Evolutionary conservation across 64 coral and sea anemone species (phyloP), one percentile per base, ranked within the genome.

Genomic region (Actinia tenebrosa): DNA sequence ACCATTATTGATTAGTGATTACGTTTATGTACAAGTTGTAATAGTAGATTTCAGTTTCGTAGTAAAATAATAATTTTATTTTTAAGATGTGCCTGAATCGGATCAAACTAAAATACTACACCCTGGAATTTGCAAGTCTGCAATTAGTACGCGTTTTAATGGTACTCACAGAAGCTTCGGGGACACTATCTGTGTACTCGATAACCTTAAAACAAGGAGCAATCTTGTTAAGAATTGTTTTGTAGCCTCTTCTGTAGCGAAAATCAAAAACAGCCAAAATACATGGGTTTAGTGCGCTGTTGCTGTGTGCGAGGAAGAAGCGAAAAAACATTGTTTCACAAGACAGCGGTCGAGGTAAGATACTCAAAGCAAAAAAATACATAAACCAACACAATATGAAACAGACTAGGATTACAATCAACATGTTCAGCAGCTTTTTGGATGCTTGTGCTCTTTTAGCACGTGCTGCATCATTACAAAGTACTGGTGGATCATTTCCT

Each of bases 311-410:
- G 15, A 91, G 62, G n/a, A 91, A 80, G 11, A 87, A 25, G 13
- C 90, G 84, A 17, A 84, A 87, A 87, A 91, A 87, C 16, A n/a
- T 45, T 20, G 43, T 45, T 5, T 4, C 8, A 82, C 90, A 91
- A 6, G 84, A 78, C 2, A 71, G 16, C 6, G 79, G 79, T 16
- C 42, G 60, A 45, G 62, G 58, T n/a, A 87, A 56, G 7, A 91
- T 80, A 46, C 60, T 53, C 17, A 64, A 77, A 9, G 85, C 90
- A 9, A 87, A 56, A 54, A 91, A 91, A 47, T 91, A 91, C 10
- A 61, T 71, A 10, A 91, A 55, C 90, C 90, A 91, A 75, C 90
- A 91, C 7, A 60, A 55, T 16, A 91, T 52, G 30, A 87, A 87
- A n/a, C 83, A 84, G 45, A 86, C 60, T 45, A 84, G 43, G 20